Percentiles rank a stretch among this genome's conserved stretches.
These are phyloP conservation scores for Asobara japonica DNA, from an alignment of 1,140 invertebrate genomes.

Conservation along the genomic window DNA sequence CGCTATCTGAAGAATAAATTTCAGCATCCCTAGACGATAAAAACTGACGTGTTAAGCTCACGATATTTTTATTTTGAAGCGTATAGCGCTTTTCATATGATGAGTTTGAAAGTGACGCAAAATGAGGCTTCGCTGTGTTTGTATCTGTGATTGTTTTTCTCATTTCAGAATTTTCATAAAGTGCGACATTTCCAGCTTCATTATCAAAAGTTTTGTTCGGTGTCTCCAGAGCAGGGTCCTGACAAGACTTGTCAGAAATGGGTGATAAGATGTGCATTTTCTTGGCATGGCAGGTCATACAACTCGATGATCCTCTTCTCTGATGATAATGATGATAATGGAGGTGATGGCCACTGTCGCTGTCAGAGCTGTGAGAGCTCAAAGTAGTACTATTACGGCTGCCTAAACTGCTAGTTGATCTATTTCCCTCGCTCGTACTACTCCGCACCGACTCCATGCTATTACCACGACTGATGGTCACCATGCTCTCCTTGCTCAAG, in stretches of 20 bases:
- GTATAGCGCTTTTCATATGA: constrained; percentile 70
- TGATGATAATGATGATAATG: constrained; percentile 53
- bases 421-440: constrained; percentile 83
- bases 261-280: constrained; percentile 87
- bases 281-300: constrained; percentile 73
- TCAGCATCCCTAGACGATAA: constrained; percentile 75
- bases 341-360: constrained; percentile 71
- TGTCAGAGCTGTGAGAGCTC: constrained; percentile 85
- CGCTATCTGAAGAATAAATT: constrained; percentile 85
- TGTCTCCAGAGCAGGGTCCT: constrained; percentile 82
- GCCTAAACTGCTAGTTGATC: constrained; percentile 82
- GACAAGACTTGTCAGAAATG: constrained; percentile 90
- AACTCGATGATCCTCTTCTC: constrained; percentile 71
- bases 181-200: constrained; percentile 80
- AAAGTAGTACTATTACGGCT: constrained; percentile 81
- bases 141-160: constrained; percentile 66
- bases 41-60: constrained; percentile 74
- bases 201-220: too few relatives aligned
- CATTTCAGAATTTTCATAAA: constrained; percentile 79
- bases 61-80: constrained; percentile 80
- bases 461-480: constrained; percentile 83
- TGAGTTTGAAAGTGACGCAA: constrained; percentile 60
- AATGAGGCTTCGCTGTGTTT: constrained; percentile 61
- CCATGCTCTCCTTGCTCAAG: constrained; percentile 86
- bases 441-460: constrained; percentile 85